phyloP scores from a whole-genome alignment of 2,797 vertebrate genomes.

The Erethizon dorsatum region DNA sequence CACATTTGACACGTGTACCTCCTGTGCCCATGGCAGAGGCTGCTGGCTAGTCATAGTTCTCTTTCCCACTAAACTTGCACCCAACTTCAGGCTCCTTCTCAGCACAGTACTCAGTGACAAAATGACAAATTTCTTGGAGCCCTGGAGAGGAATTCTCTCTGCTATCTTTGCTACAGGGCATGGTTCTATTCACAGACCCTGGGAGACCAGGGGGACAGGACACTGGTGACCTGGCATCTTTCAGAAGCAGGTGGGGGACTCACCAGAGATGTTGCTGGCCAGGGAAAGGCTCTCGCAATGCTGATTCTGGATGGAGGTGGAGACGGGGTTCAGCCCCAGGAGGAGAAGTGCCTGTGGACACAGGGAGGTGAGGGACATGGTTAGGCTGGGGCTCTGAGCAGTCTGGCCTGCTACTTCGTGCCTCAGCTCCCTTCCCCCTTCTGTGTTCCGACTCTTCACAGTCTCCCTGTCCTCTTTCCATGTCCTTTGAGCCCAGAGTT shows the following conservation, averaged over 20 bases:
- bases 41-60: not conserved
- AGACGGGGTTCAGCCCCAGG: conserved; percentile 86
- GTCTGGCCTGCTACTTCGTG: not conserved
- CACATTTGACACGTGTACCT: not conserved
- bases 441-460: not conserved
- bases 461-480: not conserved
- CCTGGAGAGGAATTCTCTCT: not conserved
- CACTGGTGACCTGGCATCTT: not conserved
- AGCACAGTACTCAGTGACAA: not conserved
- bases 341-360: conserved; percentile 89
- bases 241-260: conserved; percentile 77
- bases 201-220: not conserved
- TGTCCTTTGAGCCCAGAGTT: not conserved
- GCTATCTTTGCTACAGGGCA: not conserved
- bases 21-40: not conserved
- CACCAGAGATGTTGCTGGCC: conserved; percentile 91
- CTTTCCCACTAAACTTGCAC: not conserved
- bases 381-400: not conserved
- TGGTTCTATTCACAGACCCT: not conserved
- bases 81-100: not conserved
- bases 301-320: conserved; percentile 90
- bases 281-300: conserved; percentile 91
- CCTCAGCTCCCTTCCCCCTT: rapidly evolving
- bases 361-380: conserved; percentile 49
- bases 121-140: not conserved